Evolutionary conservation across 2,797 vertebrate genomes (phyloP).

Genomic region (Pteropus rufus): DNA sequence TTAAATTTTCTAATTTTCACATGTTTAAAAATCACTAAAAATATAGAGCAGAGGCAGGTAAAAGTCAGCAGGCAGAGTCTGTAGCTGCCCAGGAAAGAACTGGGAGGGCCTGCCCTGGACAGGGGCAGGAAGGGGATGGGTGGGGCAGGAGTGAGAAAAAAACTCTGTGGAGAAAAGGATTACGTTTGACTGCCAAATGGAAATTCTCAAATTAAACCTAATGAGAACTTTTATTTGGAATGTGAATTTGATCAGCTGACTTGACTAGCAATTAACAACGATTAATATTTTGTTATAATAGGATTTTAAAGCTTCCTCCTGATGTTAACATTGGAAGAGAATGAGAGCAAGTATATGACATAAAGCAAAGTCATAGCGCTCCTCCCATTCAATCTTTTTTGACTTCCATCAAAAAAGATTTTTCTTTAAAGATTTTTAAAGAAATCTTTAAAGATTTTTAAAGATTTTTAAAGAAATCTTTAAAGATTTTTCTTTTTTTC

Average conservation of each 20-base stretch:
- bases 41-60: neutral
- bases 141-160: neutral
- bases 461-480: no score
- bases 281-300: neutral
- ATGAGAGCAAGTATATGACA: neutral
- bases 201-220: constrained; percentile 33
- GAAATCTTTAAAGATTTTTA: constrained; percentile 2
- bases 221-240: constrained; percentile 15
- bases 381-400: neutral
- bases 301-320: neutral
- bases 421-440: neutral
- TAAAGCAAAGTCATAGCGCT: constrained; percentile 16
- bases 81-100: neutral
- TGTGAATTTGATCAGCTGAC: neutral
- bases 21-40: constrained; percentile 9
- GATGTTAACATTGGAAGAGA: constrained; percentile 42
- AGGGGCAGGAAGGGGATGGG: neutral
- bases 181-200: constrained; percentile 13
- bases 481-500: neutral
- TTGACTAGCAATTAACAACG: neutral
- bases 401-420: neutral
- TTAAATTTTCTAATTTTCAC: constrained; percentile 31
- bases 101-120: neutral
- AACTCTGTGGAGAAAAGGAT: neutral
- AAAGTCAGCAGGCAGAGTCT: neutral